phyloP scores from a whole-genome alignment of 64 coral and sea anemone species.

The Pachyseris speciosa region DNA sequence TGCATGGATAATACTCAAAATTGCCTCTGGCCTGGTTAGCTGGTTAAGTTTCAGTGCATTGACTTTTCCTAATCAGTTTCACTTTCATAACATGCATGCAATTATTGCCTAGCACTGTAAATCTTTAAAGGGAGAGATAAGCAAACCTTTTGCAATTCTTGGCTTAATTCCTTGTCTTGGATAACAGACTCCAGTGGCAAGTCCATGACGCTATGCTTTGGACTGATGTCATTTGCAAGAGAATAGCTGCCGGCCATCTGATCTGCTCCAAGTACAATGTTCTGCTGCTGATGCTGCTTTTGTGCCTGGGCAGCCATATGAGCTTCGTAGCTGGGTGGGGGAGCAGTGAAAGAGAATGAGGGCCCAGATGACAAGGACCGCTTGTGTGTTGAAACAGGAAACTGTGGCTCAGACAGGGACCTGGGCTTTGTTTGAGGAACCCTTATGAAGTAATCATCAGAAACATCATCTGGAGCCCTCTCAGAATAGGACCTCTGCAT shows the following conservation, averaged over 20 bases:
- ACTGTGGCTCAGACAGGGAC: constrained; percentile 67
- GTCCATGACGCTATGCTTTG: constrained; percentile 60
- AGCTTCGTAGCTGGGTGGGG: constrained; percentile 72
- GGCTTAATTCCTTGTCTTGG: constrained; percentile 67
- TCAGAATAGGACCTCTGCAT: constrained; percentile 91
- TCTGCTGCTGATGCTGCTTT: constrained; percentile 5
- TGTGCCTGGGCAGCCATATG: constrained; percentile 57
- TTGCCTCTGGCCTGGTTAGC: too few relatives aligned
- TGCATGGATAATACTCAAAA: too few relatives aligned
- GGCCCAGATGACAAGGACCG: constrained; percentile 43
- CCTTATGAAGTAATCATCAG: constrained; percentile 57
- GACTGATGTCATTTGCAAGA: not conserved
- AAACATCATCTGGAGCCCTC: constrained; percentile 46
- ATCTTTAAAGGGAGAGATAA: not conserved
- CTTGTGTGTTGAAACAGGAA: constrained; percentile 51
- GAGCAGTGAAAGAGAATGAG: not conserved
- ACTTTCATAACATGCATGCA: too few relatives aligned
- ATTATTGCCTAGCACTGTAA: not conserved
- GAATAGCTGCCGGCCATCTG: constrained; percentile 1
- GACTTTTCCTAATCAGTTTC: too few relatives aligned
- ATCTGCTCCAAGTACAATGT: not conserved
- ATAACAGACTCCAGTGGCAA: constrained; percentile 38
- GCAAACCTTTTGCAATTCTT: constrained; percentile 72
- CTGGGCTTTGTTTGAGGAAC: constrained; percentile 71
- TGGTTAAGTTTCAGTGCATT: too few relatives aligned